phyloP scores from a whole-genome alignment of 2,888 invertebrate genomes.

The Synergus laeviventris region DNA sequence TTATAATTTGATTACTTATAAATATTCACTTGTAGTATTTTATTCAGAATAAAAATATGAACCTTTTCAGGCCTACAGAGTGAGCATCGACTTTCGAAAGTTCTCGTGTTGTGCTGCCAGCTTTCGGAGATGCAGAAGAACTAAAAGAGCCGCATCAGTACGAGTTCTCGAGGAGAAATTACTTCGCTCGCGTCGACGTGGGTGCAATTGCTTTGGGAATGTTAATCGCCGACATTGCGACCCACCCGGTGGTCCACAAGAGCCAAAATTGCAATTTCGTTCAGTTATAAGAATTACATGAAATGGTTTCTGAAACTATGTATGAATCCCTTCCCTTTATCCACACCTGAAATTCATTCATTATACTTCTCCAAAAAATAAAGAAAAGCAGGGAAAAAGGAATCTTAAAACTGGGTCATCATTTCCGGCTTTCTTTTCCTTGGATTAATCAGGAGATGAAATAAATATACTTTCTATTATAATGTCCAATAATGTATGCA shows the following conservation, averaged over 20 bases:
- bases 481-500: background rate
- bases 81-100: background rate
- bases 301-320: background rate
- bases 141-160: slow-evolving; percentile 41
- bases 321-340: background rate
- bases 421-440: background rate
- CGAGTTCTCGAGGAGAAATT: slow-evolving; percentile 63
- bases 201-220: slow-evolving; percentile 72
- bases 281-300: slow-evolving; percentile 48
- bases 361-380: background rate
- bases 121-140: slow-evolving; percentile 48
- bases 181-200: slow-evolving; percentile 61
- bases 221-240: slow-evolving; percentile 67
- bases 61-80: background rate
- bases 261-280: slow-evolving; percentile 64
- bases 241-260: slow-evolving; percentile 66
- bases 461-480: no score
- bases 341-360: background rate
- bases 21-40: no score
- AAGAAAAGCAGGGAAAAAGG: no score
- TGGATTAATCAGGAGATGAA: background rate
- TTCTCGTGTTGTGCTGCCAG: slow-evolving; percentile 54
- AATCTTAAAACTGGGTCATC: no score
- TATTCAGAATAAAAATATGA: background rate
- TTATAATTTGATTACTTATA: no score